Percentiles rank a stretch among this genome's conserved stretches.
phyloP scores from a whole-genome alignment of 2,113 vertebrate species.

The Gallinago paraguaiae region DNA sequence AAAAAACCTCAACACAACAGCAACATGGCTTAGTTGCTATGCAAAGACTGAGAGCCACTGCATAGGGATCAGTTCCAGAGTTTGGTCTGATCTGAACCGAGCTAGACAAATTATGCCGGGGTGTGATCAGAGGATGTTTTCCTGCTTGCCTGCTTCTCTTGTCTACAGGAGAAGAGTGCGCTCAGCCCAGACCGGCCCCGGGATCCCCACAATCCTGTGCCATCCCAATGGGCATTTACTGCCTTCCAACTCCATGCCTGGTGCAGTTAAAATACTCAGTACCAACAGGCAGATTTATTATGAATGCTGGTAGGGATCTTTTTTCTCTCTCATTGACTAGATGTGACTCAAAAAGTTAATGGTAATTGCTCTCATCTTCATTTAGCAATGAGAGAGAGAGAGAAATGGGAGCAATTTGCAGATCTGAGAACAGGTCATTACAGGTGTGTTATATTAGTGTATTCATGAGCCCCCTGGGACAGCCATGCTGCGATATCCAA shows the following conservation, averaged over 20 bases:
- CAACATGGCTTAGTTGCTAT: conserved; percentile 70
- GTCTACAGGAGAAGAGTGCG: neutral
- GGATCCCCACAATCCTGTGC: neutral
- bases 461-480: conserved; percentile 78
- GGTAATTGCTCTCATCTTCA: conserved; percentile 76
- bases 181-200: neutral
- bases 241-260: neutral
- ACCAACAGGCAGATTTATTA: conserved; percentile 61
- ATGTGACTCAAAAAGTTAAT: conserved; percentile 78
- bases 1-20: conserved; percentile 21
- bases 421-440: conserved; percentile 77
- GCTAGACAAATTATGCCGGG: conserved; percentile 50
- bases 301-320: conserved; percentile 43
- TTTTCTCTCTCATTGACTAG: conserved; percentile 67
- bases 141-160: conserved; percentile 39
- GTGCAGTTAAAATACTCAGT: neutral
- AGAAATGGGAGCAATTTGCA: conserved; percentile 77
- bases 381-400: conserved; percentile 70
- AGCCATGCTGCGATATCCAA: conserved; percentile 77
- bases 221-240: neutral
- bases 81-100: conserved; percentile 64
- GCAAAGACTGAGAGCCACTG: conserved; percentile 62
- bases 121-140: conserved; percentile 57
- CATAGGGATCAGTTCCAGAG: conserved; percentile 73
- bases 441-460: conserved; percentile 82